Conservation (phyloP, 2,888 invertebrate species). For the Lasioglossum lativentre region DNA sequence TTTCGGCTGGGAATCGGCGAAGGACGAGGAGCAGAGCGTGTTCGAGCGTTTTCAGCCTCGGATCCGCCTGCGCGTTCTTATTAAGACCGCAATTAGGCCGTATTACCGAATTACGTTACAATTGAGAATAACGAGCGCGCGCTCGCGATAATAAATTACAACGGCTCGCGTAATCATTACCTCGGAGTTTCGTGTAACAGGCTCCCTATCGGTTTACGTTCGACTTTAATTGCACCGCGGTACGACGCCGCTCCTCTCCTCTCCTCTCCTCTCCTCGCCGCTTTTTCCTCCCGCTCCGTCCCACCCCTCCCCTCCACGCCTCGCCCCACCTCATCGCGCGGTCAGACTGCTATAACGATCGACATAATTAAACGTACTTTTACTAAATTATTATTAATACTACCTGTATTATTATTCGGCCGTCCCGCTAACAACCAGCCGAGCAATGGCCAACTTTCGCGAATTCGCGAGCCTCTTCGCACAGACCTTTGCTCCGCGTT, state of each 20-base stretch:
- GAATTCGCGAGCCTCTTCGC: background rate
- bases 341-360: conserved; percentile 55
- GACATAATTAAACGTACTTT: conserved; percentile 69
- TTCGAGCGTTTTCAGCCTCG: background rate
- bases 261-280: conserved; percentile 50
- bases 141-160: conserved; percentile 72
- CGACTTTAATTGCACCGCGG: conserved; percentile 73
- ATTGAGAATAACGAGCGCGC: conserved; percentile 70
- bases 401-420: conserved; percentile 37
- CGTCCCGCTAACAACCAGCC: conserved; percentile 27
- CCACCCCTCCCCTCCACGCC: too few species aligned
- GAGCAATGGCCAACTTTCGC: background rate
- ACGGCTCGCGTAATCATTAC: conserved; percentile 74
- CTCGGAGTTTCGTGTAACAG: conserved; percentile 72
- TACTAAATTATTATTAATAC: conserved; percentile 63
- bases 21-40: background rate
- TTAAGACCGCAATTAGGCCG: conserved; percentile 69
- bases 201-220: conserved; percentile 73
- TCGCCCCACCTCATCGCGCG: conserved; percentile 26
- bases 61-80: conserved; percentile 48
- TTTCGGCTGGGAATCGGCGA: conserved; percentile 11
- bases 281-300: conserved; percentile 3
- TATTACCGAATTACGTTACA: conserved; percentile 71
- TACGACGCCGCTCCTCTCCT: conserved; percentile 50
- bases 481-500: background rate